A percentile compares a stretch with the other conserved stretches of the same genome.
Evolutionary conservation across 1,140 invertebrate species (phyloP).

Genomic region (Protaetia brevitarsis): DNA sequence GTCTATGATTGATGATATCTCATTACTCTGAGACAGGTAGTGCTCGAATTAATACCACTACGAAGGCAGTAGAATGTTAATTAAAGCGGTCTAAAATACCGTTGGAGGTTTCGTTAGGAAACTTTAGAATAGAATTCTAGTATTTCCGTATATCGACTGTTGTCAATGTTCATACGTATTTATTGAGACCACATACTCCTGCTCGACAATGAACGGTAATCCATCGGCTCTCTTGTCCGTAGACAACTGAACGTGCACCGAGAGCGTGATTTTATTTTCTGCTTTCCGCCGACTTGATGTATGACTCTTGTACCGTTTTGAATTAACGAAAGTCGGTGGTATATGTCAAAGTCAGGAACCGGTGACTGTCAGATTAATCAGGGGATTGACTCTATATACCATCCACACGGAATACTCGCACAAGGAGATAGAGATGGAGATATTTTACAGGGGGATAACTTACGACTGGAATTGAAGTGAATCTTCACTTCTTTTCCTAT

Average conservation of each 20-base stretch:
- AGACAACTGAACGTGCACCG: background rate
- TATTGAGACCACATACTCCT: background rate
- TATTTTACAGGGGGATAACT: background rate
- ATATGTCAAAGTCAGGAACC: conserved; percentile 7
- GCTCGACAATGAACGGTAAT: background rate
- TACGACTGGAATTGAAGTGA: background rate
- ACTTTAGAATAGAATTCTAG: too few species aligned
- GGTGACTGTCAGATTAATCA: conserved; percentile 17
- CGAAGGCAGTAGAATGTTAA: too few species aligned
- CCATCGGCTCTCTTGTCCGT: background rate
- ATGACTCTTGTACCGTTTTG: conserved; percentile 13
- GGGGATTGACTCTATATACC: background rate
- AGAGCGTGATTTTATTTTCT: conserved; percentile 6
- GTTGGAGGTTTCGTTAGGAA: too few species aligned
- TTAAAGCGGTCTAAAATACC: too few species aligned
- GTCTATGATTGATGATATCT: too few species aligned
- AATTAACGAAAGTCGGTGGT: conserved; percentile 14
- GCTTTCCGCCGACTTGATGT: background rate
- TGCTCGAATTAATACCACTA: too few species aligned
- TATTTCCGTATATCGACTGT: too few species aligned
- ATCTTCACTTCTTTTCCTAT: background rate
- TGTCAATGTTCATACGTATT: too few species aligned
- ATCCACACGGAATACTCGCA: background rate
- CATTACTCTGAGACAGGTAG: too few species aligned
- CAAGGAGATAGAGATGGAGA: background rate